Conservation (phyloP, 2,888 invertebrate species). For the Leucoma salicis region DNA sequence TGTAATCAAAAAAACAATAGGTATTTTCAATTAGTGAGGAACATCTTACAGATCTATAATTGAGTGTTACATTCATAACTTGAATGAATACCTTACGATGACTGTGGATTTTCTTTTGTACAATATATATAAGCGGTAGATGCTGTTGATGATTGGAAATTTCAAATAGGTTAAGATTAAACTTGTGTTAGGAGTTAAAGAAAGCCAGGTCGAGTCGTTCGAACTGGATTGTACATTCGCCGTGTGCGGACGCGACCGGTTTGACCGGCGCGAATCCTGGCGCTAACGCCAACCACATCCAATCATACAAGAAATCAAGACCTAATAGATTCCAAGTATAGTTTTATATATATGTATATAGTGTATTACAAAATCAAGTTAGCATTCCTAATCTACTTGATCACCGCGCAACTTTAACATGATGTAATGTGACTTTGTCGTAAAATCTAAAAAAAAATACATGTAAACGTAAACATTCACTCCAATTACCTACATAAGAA, state of each 20-base stretch:
- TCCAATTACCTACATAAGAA: slow-evolving; percentile 1
- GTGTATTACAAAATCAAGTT: slow-evolving; percentile 17
- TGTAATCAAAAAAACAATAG: too few relatives aligned
- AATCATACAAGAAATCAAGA: slow-evolving; percentile 25
- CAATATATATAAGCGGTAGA: slow-evolving; percentile 16
- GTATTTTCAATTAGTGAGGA: too few relatives aligned
- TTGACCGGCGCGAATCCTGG: slow-evolving; percentile 75
- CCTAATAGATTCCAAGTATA: too few relatives aligned
- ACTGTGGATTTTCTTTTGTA: slow-evolving; percentile 24
- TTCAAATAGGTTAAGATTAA: slow-evolving; percentile 29
- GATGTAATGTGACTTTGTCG: too few relatives aligned
- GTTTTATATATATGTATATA: too few relatives aligned
- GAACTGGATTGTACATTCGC: slow-evolving; percentile 72
- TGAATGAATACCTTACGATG: slow-evolving; percentile 15
- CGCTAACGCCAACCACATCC: slow-evolving; percentile 47
- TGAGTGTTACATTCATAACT: too few relatives aligned
- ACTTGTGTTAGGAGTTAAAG: slow-evolving; percentile 54
- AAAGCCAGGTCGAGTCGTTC: slow-evolving; percentile 62
- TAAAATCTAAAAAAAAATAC: background rate
- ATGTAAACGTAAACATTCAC: background rate
- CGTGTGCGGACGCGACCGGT: slow-evolving; percentile 59
- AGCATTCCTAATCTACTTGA: slow-evolving; percentile 10
- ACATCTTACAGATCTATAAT: too few relatives aligned
- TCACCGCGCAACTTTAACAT: too few relatives aligned
- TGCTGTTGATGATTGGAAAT: slow-evolving; percentile 24